These are phyloP conservation scores for Habropoda laboriosa DNA, from an alignment of 1,140 invertebrate genomes.

Conservation along the genomic window DNA sequence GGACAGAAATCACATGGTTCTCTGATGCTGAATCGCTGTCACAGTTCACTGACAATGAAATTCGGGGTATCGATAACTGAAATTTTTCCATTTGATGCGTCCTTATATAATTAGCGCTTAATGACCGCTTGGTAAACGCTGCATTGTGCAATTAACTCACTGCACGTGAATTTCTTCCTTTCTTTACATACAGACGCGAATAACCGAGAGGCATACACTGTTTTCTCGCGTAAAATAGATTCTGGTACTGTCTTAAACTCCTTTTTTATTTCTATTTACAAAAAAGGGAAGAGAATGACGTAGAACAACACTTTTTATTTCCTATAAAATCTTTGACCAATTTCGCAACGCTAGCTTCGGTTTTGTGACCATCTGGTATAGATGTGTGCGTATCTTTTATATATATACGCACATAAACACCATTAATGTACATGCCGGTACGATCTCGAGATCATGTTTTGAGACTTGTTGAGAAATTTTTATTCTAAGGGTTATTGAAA, in stretches of 20 bases:
- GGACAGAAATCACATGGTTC: slow-evolving; percentile 23
- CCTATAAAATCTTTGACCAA: background rate
- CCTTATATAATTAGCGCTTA: background rate
- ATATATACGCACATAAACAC: slow-evolving; percentile 3
- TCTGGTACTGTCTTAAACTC: background rate
- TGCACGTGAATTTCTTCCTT: background rate
- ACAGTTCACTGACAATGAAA: no score
- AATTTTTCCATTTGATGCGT: background rate
- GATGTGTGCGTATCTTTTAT: background rate
- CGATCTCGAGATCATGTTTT: background rate
- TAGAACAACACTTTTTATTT: background rate
- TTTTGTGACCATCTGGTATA: slow-evolving; percentile 34
- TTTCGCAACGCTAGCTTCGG: slow-evolving; percentile 5
- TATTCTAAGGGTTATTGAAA: no score
- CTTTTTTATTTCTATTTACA: no score
- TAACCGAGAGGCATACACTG: background rate
- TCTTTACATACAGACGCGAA: background rate
- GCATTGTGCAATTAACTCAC: background rate
- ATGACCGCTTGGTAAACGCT: background rate
- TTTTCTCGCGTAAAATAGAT: background rate
- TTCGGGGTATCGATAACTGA: no score
- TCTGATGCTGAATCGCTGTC: background rate
- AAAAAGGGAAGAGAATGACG: background rate
- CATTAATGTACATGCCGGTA: background rate
- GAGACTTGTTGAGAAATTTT: background rate